These are phyloP conservation scores for Hippolais icterina DNA, from an alignment of 2,113 vertebrate species.

Conservation along the genomic window DNA sequence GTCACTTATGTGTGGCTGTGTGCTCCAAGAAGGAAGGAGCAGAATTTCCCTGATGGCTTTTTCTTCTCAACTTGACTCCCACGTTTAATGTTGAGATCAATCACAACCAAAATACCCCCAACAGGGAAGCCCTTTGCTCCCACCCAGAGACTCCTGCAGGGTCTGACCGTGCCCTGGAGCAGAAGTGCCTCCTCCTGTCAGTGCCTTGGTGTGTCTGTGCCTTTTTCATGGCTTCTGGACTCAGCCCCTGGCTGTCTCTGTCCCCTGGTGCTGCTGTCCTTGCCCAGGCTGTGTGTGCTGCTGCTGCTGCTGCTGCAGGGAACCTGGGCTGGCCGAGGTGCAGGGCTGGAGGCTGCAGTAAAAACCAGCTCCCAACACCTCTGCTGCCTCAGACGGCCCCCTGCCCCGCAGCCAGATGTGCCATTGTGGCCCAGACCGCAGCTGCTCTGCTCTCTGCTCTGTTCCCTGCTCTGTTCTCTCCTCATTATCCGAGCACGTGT, in stretches of 20 bases:
- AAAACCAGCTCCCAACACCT: background rate
- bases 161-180: background rate
- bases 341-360: background rate
- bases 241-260: accelerated
- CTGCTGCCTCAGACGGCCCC: background rate
- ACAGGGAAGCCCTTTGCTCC: background rate
- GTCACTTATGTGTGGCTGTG: accelerated
- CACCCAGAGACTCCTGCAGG: background rate
- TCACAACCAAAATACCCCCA: no score
- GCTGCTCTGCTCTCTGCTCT: background rate
- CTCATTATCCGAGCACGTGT: background rate
- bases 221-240: background rate
- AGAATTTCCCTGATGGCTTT: background rate
- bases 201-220: background rate
- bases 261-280: background rate
- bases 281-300: background rate
- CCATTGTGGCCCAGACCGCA: background rate
- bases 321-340: accelerated
- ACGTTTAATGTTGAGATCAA: background rate
- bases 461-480: background rate
- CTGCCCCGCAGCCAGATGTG: background rate
- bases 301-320: background rate
- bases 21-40: background rate
- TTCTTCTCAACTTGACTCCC: background rate
- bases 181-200: background rate